A percentile compares a stretch with the other conserved stretches of the same genome.
phyloP scores from a whole-genome alignment of 1,140 invertebrate species.

The Neodiprion fabricii region DNA sequence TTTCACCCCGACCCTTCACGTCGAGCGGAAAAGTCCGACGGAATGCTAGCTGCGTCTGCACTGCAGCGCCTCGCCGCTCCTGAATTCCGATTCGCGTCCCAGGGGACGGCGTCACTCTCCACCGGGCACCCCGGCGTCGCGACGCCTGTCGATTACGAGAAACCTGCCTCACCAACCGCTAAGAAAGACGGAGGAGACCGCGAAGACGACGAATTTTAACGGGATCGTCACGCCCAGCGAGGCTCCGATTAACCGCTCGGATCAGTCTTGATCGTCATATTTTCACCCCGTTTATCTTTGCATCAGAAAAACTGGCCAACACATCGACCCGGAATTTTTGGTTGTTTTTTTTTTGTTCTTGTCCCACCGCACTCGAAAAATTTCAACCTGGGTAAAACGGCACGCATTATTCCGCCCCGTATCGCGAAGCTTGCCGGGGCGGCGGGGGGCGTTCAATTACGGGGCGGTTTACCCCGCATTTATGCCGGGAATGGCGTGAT shows the following conservation, averaged over 20 bases:
- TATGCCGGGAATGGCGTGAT: not conserved
- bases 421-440: not conserved
- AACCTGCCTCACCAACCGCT: too few species aligned
- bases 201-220: conserved; percentile 41
- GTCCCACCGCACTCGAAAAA: too few species aligned
- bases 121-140: conserved; percentile 34
- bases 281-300: conserved; percentile 16
- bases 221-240: conserved; percentile 29
- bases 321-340: too few species aligned
- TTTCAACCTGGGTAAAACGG: too few species aligned
- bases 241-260: conserved; percentile 24
- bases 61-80: conserved; percentile 20
- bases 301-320: not conserved
- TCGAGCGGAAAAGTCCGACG: conserved; percentile 40
- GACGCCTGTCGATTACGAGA: conserved; percentile 36
- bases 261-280: conserved; percentile 25
- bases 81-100: conserved; percentile 35
- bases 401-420: too few species aligned
- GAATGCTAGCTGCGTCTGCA: conserved; percentile 26
- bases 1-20: conserved; percentile 19
- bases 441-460: not conserved
- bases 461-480: conserved; percentile 1
- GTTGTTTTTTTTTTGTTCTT: not conserved
- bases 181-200: conserved; percentile 15
- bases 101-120: conserved; percentile 35